These are phyloP conservation scores for Rhinella marina DNA, from an alignment of 2,797 vertebrate genomes.

Conservation along the genomic window DNA sequence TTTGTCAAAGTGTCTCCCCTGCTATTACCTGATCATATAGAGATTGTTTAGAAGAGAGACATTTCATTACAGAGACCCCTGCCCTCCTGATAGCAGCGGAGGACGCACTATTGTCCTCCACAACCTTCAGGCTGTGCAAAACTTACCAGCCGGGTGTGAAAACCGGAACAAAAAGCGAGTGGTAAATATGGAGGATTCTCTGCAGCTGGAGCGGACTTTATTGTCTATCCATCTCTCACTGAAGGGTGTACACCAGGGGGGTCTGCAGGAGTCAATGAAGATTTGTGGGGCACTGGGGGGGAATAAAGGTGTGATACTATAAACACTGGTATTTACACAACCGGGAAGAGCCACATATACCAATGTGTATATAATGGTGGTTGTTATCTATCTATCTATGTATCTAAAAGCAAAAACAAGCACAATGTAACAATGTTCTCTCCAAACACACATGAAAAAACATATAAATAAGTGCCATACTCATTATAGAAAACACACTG, in stretches of 20 bases:
- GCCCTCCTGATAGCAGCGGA: neutral
- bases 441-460: no score
- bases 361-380: no score
- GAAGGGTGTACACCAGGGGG: neutral
- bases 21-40: slow-evolving; percentile 41
- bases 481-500: no score
- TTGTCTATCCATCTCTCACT: neutral
- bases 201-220: neutral
- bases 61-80: neutral
- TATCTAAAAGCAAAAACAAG: neutral
- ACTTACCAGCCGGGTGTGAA: neutral
- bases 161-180: neutral
- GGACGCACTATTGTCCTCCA: neutral
- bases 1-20: neutral
- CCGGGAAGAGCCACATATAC: neutral
- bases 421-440: no score
- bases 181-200: neutral
- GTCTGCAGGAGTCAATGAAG: neutral
- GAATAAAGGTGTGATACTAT: no score
- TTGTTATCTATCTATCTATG: neutral
- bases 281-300: neutral
- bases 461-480: no score
- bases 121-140: neutral
- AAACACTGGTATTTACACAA: neutral
- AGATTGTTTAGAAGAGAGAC: neutral